phyloP scores from a whole-genome alignment of 2,888 invertebrate species.

The Callinectes sapidus region DNA sequence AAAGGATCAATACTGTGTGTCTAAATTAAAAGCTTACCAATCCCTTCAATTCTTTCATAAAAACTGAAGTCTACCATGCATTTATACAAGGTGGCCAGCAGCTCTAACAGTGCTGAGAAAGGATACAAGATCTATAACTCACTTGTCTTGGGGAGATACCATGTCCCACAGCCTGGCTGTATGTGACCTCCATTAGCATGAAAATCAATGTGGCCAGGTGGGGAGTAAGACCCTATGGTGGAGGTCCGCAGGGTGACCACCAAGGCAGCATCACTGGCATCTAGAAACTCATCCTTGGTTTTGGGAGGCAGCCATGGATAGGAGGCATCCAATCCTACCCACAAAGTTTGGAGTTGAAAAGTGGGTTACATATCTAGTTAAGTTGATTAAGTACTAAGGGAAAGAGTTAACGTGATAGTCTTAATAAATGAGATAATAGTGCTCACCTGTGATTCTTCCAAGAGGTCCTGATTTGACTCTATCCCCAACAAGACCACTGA shows the following conservation, averaged over 20 bases:
- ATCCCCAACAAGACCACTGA: slow-evolving; percentile 48
- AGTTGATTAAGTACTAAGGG: neutral
- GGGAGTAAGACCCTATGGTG: slow-evolving; percentile 38
- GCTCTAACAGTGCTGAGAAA: neutral
- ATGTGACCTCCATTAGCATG: slow-evolving; percentile 45
- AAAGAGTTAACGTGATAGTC: neutral
- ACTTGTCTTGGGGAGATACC: slow-evolving; percentile 40
- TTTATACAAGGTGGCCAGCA: neutral
- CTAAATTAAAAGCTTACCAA: neutral
- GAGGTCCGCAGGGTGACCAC: slow-evolving; percentile 54
- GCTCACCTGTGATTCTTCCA: slow-evolving; percentile 58
- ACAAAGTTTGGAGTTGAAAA: neutral
- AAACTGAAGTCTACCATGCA: neutral
- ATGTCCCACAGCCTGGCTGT: slow-evolving; percentile 47
- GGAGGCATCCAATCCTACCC: slow-evolving; percentile 55
- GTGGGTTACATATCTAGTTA: neutral
- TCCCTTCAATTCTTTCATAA: neutral
- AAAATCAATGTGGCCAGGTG: slow-evolving; percentile 54
- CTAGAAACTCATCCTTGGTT: slow-evolving; percentile 48
- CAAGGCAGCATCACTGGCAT: slow-evolving; percentile 47
- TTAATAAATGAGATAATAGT: neutral
- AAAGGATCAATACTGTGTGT: neutral
- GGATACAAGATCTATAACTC: neutral
- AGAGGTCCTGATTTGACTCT: slow-evolving; percentile 42
- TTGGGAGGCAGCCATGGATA: slow-evolving; percentile 48